A percentile compares a stretch with the other conserved stretches of the same genome.
These are phyloP conservation scores for Eolophus roseicapilla DNA, from an alignment of 2,113 vertebrate genomes.

Conservation along the genomic window DNA sequence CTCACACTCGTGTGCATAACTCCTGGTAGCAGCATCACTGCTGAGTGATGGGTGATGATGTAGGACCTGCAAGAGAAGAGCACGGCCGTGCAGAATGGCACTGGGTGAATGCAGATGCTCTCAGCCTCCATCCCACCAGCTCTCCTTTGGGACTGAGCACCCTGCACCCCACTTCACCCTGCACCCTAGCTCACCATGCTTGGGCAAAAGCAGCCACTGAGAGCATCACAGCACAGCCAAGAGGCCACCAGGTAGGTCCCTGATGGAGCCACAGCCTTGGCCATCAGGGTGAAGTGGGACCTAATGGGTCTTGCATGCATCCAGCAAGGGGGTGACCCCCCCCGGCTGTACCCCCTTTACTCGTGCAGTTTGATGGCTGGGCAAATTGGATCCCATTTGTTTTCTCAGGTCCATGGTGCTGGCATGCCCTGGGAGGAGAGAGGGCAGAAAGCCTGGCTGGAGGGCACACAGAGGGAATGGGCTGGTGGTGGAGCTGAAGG, in stretches of 20 bases:
- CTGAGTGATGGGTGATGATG: background rate
- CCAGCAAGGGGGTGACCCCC: background rate
- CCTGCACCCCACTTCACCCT: background rate
- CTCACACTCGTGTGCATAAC: accelerated
- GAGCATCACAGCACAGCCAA: background rate
- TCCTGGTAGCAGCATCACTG: background rate
- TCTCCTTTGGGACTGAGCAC: background rate
- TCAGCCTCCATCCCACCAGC: background rate
- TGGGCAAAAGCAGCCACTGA: too few species aligned
- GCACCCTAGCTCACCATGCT: background rate
- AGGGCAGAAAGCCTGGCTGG: background rate
- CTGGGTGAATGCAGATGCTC: background rate
- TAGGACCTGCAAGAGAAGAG: background rate
- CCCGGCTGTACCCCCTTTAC: background rate
- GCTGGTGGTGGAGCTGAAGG: background rate
- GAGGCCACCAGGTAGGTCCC: background rate
- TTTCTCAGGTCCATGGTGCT: accelerated
- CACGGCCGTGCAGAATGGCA: accelerated
- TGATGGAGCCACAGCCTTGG: background rate
- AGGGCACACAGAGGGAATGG: background rate
- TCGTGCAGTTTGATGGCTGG: background rate
- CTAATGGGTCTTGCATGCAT: accelerated
- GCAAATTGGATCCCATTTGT: background rate
- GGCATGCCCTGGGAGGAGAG: background rate
- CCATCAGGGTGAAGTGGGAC: background rate